phyloP scores from a whole-genome alignment of 37 sponge, comb jelly and placozoan species.

The Cliona cf. orientalis region DNA sequence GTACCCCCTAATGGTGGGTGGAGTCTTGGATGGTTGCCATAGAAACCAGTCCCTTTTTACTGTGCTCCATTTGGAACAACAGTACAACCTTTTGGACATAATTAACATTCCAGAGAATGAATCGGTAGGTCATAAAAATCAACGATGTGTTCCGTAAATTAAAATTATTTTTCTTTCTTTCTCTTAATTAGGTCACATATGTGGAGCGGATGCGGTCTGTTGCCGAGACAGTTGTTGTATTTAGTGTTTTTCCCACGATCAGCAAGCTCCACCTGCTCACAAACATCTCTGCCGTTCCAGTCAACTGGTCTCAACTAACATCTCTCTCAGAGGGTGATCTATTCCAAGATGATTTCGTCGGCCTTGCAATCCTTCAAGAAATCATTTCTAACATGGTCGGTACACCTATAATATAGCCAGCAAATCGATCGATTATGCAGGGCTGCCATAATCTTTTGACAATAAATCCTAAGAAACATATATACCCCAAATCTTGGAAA shows the following conservation, averaged over 20 bases:
- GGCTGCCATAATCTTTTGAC: too few relatives aligned
- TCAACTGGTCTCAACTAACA: background rate
- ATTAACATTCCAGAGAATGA: background rate
- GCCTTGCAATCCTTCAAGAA: background rate
- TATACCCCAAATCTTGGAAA: too few relatives aligned
- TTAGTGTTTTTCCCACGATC: background rate
- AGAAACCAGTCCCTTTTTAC: slow-evolving; percentile 35
- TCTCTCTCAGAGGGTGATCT: background rate
- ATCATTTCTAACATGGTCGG: background rate
- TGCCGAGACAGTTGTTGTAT: background rate
- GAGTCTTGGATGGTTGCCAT: slow-evolving; percentile 36
- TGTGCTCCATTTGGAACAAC: slow-evolving; percentile 23
- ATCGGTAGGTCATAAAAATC: slow-evolving; percentile 4
- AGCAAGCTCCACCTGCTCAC: slow-evolving; percentile 6
- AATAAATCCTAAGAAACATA: too few relatives aligned
- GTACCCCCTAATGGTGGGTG: slow-evolving; percentile 36
- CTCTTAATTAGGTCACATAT: too few relatives aligned
- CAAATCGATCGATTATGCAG: too few relatives aligned
- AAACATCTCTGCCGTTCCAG: background rate
- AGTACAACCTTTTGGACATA: slow-evolving; percentile 12
- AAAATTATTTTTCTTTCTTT: too few relatives aligned
- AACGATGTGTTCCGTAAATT: too few relatives aligned
- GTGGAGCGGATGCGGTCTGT: background rate
- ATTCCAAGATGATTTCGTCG: slow-evolving; percentile 14
- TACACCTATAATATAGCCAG: too few relatives aligned